Percentiles rank a stretch among this genome's conserved stretches.
These are phyloP conservation scores for Lutraria rhynchaena DNA, from an alignment of 1,140 invertebrate genomes.

Conservation along the genomic window DNA sequence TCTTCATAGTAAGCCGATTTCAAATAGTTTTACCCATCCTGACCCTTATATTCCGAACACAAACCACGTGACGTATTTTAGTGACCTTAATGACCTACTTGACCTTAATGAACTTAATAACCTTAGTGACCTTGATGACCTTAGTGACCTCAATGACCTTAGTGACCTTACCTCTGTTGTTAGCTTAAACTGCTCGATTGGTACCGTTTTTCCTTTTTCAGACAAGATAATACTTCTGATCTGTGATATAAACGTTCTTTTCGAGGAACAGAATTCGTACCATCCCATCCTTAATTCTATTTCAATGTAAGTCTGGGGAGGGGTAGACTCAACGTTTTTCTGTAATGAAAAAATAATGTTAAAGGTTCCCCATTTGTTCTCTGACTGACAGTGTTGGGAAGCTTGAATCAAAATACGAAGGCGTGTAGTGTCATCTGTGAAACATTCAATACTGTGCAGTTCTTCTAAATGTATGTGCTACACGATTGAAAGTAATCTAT, in stretches of 20 bases:
- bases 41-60: neutral
- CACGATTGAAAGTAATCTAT: no score
- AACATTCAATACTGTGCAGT: no score
- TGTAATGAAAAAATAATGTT: neutral
- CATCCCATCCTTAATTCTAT: conserved; percentile 71
- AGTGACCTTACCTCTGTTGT: conserved; percentile 20
- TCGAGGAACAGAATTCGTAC: conserved; percentile 70
- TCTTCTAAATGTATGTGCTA: no score
- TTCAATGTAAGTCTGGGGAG: conserved; percentile 62
- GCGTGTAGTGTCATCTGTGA: no score
- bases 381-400: no score
- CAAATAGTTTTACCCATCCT: neutral
- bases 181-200: conserved; percentile 57
- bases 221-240: conserved; percentile 67
- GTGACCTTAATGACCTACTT: neutral
- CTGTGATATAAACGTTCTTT: conserved; percentile 63
- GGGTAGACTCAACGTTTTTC: neutral
- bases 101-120: neutral
- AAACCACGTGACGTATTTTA: no score
- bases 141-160: neutral
- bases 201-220: conserved; percentile 42
- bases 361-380: no score
- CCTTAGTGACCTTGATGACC: neutral
- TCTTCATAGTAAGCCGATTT: neutral
- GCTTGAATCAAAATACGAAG: no score